These are phyloP conservation scores for Labeo catla DNA, from an alignment of 2,113 vertebrate species.

Conservation along the genomic window DNA sequence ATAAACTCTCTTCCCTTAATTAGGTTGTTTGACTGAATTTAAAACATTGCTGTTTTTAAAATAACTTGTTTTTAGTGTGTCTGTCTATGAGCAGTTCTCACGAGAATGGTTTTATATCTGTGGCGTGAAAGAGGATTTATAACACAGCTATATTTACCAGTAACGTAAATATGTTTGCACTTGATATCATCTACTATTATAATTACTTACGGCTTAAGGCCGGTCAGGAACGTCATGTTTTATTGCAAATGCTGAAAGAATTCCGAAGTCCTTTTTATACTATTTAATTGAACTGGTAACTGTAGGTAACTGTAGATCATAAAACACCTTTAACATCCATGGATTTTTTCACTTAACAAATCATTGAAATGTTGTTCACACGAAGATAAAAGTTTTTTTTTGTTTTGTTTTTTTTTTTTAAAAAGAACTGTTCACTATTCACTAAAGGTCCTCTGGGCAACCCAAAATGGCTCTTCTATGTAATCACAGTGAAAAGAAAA, in stretches of 20 bases:
- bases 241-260: conserved; percentile 3
- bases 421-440: too few relatives aligned
- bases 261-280: background rate
- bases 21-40: background rate
- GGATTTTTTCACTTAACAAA: background rate
- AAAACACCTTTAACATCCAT: background rate
- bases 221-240: background rate
- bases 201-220: background rate
- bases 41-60: background rate
- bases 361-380: too few relatives aligned
- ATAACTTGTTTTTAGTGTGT: background rate
- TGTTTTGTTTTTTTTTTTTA: too few relatives aligned
- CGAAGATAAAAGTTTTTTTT: too few relatives aligned
- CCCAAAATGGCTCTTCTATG: too few relatives aligned
- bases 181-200: background rate
- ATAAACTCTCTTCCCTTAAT: background rate
- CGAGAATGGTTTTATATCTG: conserved; percentile 3
- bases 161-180: background rate
- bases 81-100: conserved; percentile 12
- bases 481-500: too few relatives aligned
- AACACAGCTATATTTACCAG: background rate
- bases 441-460: too few relatives aligned
- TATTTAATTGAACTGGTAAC: too few relatives aligned
- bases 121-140: conserved; percentile 4
- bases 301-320: background rate